Evolutionary conservation across 2,113 vertebrate species (phyloP).

Genomic region (Lophochroa leadbeateri): DNA sequence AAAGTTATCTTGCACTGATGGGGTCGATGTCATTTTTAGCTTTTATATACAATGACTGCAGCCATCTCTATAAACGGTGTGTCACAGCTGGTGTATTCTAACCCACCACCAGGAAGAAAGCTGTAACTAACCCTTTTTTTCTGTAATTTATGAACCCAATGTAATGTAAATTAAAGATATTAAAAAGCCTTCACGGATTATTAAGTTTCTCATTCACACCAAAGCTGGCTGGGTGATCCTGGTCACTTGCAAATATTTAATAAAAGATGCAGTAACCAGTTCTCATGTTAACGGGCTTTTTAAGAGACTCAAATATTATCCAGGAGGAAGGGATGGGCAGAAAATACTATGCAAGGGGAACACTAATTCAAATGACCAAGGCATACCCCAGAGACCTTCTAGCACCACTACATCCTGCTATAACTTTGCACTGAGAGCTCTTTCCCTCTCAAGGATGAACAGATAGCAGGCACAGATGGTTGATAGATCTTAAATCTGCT

Average conservation of each 20-base stretch:
- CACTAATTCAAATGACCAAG: not conserved
- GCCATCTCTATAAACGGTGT: not conserved
- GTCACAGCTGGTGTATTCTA: not conserved
- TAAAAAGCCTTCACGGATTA: not conserved
- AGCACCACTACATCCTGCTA: not conserved
- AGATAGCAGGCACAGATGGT: conserved; percentile 24
- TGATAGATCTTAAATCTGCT: not conserved
- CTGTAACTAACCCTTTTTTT: not conserved
- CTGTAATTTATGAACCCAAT: not conserved
- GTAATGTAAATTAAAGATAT: not conserved
- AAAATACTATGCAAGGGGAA: not conserved
- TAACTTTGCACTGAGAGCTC: not conserved
- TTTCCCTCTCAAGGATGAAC: not conserved
- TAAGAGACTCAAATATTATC: not conserved
- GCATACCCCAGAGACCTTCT: not conserved
- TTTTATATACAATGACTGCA: not conserved
- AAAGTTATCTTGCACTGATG: not conserved
- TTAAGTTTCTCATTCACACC: not conserved
- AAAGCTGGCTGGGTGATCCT: not conserved
- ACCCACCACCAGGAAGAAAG: not conserved
- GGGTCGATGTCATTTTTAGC: not conserved
- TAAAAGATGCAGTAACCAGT: not conserved
- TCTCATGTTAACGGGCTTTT: not conserved
- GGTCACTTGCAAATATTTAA: not conserved
- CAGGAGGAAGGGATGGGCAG: not conserved